Percentiles rank a stretch among this genome's conserved stretches.
phyloP scores from a whole-genome alignment of 2,888 invertebrate species.

The Pyrgus malvae region DNA sequence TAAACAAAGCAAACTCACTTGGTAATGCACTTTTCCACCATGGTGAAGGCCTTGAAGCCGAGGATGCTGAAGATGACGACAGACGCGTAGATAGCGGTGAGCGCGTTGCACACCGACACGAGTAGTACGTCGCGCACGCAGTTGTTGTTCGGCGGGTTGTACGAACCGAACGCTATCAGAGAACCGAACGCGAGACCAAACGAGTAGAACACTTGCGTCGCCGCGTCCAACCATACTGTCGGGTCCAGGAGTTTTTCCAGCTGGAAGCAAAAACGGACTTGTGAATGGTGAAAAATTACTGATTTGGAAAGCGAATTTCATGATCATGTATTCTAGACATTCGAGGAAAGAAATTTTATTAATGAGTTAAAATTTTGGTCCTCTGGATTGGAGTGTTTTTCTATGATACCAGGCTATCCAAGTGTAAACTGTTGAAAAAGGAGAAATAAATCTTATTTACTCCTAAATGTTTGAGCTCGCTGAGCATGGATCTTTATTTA shows the following conservation, averaged over 20 bases:
- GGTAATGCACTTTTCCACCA: slow-evolving; percentile 91
- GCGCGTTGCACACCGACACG: slow-evolving; percentile 95
- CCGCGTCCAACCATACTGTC: slow-evolving; percentile 97
- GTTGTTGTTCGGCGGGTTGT: slow-evolving; percentile 97
- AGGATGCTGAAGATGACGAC: slow-evolving; percentile 97
- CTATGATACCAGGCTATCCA: too few species aligned
- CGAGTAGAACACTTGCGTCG: slow-evolving; percentile 98
- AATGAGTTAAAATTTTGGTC: too few species aligned
- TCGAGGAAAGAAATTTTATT: too few species aligned
- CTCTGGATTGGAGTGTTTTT: too few species aligned
- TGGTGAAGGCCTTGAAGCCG: slow-evolving; percentile 96
- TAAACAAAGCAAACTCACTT: slow-evolving; percentile 52
- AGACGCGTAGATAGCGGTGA: slow-evolving; percentile 97
- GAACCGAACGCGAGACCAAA: slow-evolving; percentile 97
- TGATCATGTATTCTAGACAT: too few species aligned
- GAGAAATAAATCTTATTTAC: too few species aligned
- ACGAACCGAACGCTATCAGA: slow-evolving; percentile 96
- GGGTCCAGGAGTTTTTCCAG: slow-evolving; percentile 92
- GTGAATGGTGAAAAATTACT: neutral
- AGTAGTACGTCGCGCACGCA: slow-evolving; percentile 95
- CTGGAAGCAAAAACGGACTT: too few species aligned
- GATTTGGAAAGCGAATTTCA: too few species aligned
- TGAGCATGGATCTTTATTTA: too few species aligned
- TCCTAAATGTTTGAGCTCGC: too few species aligned
- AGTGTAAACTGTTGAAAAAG: too few species aligned